Conservation (phyloP, 2,888 invertebrate species). For the Blera fallax region DNA sequence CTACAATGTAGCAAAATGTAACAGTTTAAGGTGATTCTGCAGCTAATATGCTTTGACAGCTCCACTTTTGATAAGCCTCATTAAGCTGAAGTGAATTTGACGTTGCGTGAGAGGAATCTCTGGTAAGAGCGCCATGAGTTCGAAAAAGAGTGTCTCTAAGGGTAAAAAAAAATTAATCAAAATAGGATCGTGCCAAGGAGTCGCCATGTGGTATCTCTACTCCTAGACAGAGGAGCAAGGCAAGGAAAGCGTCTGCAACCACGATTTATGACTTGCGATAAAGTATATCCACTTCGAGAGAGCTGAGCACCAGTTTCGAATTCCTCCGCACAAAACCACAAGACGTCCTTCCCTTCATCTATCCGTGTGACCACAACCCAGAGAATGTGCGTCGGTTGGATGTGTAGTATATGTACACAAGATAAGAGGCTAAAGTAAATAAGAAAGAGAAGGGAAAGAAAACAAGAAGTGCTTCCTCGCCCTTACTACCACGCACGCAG, state of each 20-base stretch:
- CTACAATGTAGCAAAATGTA: constrained; percentile 20
- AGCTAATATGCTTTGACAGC: constrained; percentile 8
- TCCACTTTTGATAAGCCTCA: constrained; percentile 21
- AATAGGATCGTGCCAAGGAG: constrained; percentile 52
- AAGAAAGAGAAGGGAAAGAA: neutral
- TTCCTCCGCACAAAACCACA: constrained; percentile 66
- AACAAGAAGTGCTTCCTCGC: constrained; percentile 8
- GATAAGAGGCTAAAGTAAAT: constrained; percentile 62
- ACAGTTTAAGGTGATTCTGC: constrained; percentile 5
- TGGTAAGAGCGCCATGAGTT: constrained; percentile 2
- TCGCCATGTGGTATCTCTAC: constrained; percentile 27
- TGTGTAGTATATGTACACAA: constrained; percentile 29
- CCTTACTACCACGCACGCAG: constrained; percentile 18
- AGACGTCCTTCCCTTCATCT: constrained; percentile 43
- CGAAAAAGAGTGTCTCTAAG: constrained; percentile 2
- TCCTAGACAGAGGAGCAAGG: constrained; percentile 1
- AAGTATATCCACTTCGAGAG: constrained; percentile 44
- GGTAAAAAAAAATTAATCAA: constrained; percentile 48
- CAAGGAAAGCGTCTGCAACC: constrained; percentile 26
- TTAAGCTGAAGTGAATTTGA: constrained; percentile 15
- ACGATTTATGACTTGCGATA: constrained; percentile 68
- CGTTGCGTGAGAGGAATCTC: constrained; percentile 13
- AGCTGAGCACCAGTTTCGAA: constrained; percentile 28
- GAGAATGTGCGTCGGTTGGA: constrained; percentile 51
- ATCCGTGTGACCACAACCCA: constrained; percentile 42